Conservation (phyloP, 2,888 invertebrate species). For the Acanthococcus lagerstroemiae region DNA sequence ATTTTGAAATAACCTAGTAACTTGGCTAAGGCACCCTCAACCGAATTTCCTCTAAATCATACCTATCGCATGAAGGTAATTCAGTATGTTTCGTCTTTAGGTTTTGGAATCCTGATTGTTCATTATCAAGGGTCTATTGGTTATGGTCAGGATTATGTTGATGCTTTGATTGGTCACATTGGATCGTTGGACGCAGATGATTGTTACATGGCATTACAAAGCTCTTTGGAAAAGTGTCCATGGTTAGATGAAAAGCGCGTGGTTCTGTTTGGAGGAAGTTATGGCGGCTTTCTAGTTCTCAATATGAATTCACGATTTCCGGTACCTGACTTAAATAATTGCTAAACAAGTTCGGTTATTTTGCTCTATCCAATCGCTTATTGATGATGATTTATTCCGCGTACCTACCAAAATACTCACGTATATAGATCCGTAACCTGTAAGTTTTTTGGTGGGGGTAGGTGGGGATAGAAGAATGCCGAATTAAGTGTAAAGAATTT, state of each 20-base stretch:
- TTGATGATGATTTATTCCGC: not conserved
- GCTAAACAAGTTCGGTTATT: not conserved
- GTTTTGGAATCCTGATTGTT: constrained; percentile 1
- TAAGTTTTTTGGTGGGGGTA: no score
- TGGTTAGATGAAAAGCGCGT: constrained; percentile 52
- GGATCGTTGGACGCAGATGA: constrained; percentile 7
- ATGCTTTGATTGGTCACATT: not conserved
- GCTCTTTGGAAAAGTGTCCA: constrained; percentile 65
- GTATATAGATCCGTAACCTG: no score
- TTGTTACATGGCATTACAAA: constrained; percentile 62
- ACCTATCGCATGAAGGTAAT: not conserved
- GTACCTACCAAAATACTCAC: not conserved
- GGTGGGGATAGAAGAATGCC: no score
- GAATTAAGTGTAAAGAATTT: no score
- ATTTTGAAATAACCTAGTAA: no score
- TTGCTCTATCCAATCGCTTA: not conserved
- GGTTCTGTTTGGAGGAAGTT: constrained; percentile 71
- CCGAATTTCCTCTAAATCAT: no score
- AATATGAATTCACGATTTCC: constrained; percentile 78
- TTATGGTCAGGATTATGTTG: not conserved
- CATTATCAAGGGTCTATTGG: constrained; percentile 6
- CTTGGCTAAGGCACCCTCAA: no score
- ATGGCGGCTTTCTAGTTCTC: constrained; percentile 77
- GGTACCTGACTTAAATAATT: no score
- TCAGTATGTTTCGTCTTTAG: constrained; percentile 4